Conservation (phyloP, 2,113 vertebrate species). For the Stercorarius parasiticus region DNA sequence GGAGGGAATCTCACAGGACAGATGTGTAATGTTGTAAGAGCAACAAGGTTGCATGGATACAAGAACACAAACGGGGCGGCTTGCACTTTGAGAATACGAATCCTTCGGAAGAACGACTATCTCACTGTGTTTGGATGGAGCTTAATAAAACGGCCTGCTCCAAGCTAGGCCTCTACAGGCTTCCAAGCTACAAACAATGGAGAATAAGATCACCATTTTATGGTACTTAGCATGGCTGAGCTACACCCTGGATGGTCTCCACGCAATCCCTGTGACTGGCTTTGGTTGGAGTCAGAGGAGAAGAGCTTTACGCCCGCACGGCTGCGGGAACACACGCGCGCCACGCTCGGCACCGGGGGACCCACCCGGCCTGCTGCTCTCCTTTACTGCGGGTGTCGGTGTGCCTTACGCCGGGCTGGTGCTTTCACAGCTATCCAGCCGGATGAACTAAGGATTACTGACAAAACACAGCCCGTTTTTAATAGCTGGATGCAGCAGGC, state of each 20-base stretch:
- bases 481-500: neutral
- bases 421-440: neutral
- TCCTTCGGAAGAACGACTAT: conserved; percentile 1
- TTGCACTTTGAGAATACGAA: conserved; percentile 14
- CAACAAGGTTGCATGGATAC: conserved; percentile 60
- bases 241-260: conserved; percentile 47
- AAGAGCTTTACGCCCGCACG: neutral
- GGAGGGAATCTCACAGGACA: conserved; percentile 59
- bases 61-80: conserved; percentile 29
- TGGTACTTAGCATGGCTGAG: conserved; percentile 14
- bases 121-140: conserved; percentile 43
- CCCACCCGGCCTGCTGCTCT: neutral
- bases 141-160: conserved; percentile 35
- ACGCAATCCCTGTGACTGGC: neutral
- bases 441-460: neutral
- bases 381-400: neutral
- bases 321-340: neutral
- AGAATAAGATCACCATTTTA: conserved; percentile 48
- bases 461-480: conserved; percentile 9
- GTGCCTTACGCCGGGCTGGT: neutral
- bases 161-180: conserved; percentile 40
- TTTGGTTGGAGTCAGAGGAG: conserved; percentile 14
- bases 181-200: conserved; percentile 42
- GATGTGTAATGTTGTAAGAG: conserved; percentile 50
- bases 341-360: neutral